phyloP scores from a whole-genome alignment of 2,797 vertebrate species.

The Lutra lutra region DNA sequence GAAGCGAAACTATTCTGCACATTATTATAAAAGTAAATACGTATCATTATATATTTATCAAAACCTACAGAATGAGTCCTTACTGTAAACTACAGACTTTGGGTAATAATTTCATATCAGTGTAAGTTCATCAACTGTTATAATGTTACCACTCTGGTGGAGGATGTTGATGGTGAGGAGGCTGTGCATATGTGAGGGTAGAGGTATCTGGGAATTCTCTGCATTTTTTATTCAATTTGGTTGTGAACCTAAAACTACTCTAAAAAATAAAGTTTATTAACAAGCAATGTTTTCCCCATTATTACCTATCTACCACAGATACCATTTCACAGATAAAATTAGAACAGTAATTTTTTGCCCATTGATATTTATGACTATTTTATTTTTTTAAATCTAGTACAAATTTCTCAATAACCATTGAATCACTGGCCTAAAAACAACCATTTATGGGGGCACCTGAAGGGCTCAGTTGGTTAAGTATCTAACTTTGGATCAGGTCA shows the following conservation, averaged over 20 bases:
- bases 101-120: not conserved
- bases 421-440: not conserved
- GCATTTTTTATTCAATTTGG: not conserved
- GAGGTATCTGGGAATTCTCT: not conserved
- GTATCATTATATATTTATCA: not conserved
- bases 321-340: slow-evolving; percentile 25
- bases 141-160: not conserved
- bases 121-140: not conserved
- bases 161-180: not conserved
- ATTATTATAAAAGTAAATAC: not conserved
- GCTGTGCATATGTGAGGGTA: not conserved
- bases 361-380: not conserved
- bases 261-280: not conserved
- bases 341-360: not conserved
- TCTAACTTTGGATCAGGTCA: not conserved
- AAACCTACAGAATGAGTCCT: not conserved
- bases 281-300: not conserved
- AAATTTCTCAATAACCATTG: not conserved
- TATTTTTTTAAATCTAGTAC: not conserved
- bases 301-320: not conserved
- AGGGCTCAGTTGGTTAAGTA: not conserved
- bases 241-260: not conserved
- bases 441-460: not conserved
- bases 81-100: not conserved
- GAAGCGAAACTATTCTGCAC: not conserved